phyloP scores from a whole-genome alignment of 2,113 vertebrate species.

The Axis porcinus region DNA sequence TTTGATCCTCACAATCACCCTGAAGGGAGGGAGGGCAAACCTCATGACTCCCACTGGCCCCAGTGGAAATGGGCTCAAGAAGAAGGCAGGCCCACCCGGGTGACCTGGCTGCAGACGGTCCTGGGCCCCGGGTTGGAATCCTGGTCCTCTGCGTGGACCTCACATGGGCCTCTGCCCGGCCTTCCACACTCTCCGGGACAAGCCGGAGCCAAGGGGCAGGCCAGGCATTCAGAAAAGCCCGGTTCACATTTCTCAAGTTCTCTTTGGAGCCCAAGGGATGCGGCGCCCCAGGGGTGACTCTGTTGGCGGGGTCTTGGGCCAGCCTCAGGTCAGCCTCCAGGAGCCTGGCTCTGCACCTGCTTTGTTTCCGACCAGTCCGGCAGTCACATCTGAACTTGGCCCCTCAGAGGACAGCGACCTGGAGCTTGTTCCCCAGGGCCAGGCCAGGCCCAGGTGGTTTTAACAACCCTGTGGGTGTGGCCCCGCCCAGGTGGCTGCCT shows the following conservation, averaged over 20 bases:
- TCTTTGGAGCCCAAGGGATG: background rate
- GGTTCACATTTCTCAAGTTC: background rate
- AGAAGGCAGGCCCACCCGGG: background rate
- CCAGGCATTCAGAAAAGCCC: background rate
- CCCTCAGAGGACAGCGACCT: background rate
- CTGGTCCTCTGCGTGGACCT: background rate
- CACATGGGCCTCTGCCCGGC: rapidly evolving
- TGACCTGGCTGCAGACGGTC: rapidly evolving
- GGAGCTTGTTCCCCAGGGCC: background rate
- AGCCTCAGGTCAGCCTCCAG: background rate
- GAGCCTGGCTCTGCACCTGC: background rate
- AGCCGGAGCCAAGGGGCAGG: background rate
- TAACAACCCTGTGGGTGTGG: slow-evolving; percentile 1
- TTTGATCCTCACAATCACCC: background rate
- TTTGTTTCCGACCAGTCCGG: background rate
- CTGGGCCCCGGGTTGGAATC: background rate
- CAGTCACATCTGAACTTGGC: background rate
- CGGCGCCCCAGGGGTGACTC: background rate
- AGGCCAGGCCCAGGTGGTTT: background rate
- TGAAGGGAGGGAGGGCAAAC: background rate
- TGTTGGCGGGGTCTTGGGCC: background rate
- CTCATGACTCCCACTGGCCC: background rate
- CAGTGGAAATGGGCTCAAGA: background rate
- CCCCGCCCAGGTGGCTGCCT: background rate
- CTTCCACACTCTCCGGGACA: background rate